These are phyloP conservation scores for Petromus typicus DNA, from an alignment of 2,113 vertebrate genomes.

Conservation along the genomic window DNA sequence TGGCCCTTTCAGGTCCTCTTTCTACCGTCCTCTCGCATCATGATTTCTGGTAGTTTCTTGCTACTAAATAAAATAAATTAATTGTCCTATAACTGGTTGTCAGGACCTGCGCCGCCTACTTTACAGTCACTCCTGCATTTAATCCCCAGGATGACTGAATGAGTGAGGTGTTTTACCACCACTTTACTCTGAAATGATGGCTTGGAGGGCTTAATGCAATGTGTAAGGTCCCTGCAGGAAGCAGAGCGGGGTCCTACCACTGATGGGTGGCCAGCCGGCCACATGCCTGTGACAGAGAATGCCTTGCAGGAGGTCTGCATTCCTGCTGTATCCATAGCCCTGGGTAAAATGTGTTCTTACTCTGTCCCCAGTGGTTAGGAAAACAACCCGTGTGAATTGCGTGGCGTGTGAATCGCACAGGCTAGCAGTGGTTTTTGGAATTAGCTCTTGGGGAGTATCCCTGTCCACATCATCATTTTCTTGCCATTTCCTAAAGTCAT, in stretches of 20 bases:
- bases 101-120: background rate
- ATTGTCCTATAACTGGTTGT: background rate
- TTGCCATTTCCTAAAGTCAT: slow-evolving; percentile 34
- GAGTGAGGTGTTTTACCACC: background rate
- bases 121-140: background rate
- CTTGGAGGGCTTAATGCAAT: background rate
- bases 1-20: background rate
- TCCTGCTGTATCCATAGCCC: background rate
- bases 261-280: background rate
- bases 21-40: background rate
- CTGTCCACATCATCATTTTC: slow-evolving; percentile 41
- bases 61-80: background rate
- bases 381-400: background rate
- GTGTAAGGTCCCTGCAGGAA: background rate
- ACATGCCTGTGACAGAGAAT: background rate
- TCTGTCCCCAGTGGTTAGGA: slow-evolving; percentile 12
- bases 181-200: background rate
- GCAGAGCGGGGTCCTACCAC: background rate
- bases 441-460: slow-evolving; percentile 16
- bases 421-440: background rate
- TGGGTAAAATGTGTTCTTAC: background rate
- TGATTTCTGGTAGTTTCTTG: background rate
- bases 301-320: background rate
- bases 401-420: background rate
- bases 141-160: background rate